A percentile compares a stretch with the other conserved stretches of the same genome.
Conservation (phyloP, 2,113 vertebrate species). For the Neotoma lepida region DNA sequence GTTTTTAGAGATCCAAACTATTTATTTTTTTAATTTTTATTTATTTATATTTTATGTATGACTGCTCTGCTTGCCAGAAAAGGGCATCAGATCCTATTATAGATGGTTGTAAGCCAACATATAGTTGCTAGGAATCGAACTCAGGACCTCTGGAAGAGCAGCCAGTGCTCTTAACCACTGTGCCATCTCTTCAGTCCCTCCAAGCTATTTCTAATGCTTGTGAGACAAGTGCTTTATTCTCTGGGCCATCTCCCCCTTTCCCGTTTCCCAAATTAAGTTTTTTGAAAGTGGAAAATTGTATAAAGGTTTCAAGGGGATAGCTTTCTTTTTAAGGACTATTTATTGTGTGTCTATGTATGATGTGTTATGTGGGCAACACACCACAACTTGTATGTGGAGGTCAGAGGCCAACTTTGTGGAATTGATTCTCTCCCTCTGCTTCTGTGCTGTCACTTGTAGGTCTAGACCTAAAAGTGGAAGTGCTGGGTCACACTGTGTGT, state of each 20-base stretch:
- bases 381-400: background rate
- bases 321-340: background rate
- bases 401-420: background rate
- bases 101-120: too few species aligned
- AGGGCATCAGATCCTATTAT: too few species aligned
- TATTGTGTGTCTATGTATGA: background rate
- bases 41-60: too few species aligned
- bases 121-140: too few species aligned
- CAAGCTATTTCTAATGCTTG: background rate
- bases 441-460: background rate
- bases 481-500: background rate
- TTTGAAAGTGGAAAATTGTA: slow-evolving; percentile 21
- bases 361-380: background rate
- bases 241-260: background rate
- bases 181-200: too few species aligned
- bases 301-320: background rate
- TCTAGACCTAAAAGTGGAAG: background rate
- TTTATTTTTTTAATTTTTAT: too few species aligned
- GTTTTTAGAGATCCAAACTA: background rate
- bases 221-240: background rate
- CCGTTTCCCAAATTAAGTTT: background rate
- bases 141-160: too few species aligned
- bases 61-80: too few species aligned
- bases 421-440: background rate
- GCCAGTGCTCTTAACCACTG: too few species aligned